Conservation (phyloP, 64 coral and sea anemone species). For the Pocillopora verrucosa region DNA sequence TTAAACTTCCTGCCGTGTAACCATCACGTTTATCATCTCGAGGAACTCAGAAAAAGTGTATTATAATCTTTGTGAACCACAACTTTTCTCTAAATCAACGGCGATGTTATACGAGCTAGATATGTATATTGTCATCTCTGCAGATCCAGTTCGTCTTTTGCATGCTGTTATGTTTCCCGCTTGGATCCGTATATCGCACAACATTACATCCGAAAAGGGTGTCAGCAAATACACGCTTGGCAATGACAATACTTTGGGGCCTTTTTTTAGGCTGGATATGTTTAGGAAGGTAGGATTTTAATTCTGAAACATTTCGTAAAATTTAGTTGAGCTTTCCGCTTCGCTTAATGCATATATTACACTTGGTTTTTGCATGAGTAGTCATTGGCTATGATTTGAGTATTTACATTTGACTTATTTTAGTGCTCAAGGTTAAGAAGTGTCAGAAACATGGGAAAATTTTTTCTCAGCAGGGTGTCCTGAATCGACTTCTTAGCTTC, state of each 20-base stretch:
- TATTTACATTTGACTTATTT: background rate
- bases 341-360: constrained; percentile 31
- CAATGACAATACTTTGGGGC: constrained; percentile 22
- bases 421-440: background rate
- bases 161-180: constrained; percentile 28
- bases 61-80: background rate
- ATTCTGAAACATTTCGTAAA: background rate
- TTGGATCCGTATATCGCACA: constrained; percentile 36
- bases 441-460: background rate
- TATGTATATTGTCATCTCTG: background rate
- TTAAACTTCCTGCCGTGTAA: too few relatives aligned
- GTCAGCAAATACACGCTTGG: constrained; percentile 21
- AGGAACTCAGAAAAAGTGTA: too few relatives aligned
- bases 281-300: constrained; percentile 41
- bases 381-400: background rate
- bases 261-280: constrained; percentile 48
- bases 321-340: background rate
- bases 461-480: background rate
- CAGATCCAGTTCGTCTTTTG: constrained; percentile 45
- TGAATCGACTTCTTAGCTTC: background rate
- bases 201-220: constrained; percentile 28
- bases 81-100: background rate
- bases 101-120: background rate
- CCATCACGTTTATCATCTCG: too few relatives aligned
- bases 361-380: too few relatives aligned